Percentiles rank a stretch among this genome's conserved stretches.
phyloP scores from a whole-genome alignment of 1,140 invertebrate genomes.

The Eumaeus atala region DNA sequence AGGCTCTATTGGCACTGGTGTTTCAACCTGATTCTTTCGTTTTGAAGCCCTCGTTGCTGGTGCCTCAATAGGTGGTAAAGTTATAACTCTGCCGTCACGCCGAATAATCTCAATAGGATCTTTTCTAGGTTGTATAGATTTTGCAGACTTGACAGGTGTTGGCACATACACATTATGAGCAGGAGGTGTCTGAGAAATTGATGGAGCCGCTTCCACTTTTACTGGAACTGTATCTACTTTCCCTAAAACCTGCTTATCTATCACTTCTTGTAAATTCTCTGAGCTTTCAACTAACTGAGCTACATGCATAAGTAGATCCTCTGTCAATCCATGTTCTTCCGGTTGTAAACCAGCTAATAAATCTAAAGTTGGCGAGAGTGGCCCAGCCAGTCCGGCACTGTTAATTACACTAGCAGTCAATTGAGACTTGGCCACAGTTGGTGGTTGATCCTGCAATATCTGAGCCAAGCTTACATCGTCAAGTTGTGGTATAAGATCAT shows the following conservation, averaged over 20 bases:
- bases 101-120: conserved; percentile 81
- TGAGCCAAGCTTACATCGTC: conserved; percentile 69
- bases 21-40: conserved; percentile 44
- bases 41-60: conserved; percentile 61
- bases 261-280: conserved; percentile 79
- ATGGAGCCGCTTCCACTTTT: conserved; percentile 32
- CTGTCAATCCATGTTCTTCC: conserved; percentile 77
- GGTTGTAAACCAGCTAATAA: conserved; percentile 65
- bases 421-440: conserved; percentile 51
- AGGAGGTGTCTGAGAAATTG: conserved; percentile 19
- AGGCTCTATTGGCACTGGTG: conserved; percentile 17
- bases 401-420: conserved; percentile 63
- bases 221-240: conserved; percentile 54
- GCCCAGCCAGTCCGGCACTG: conserved; percentile 55
- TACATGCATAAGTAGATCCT: conserved; percentile 80
- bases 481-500: conserved; percentile 61
- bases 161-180: conserved; percentile 36
- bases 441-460: conserved; percentile 58
- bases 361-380: conserved; percentile 67
- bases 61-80: conserved; percentile 85
- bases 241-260: conserved; percentile 77
- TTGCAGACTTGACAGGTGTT: conserved; percentile 39
- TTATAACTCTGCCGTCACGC: conserved; percentile 82
- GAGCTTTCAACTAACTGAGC: conserved; percentile 79
- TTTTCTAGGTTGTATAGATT: conserved; percentile 47